These are phyloP conservation scores for Hephaestus fuliginosus DNA, from an alignment of 2,797 vertebrate genomes.

Conservation along the genomic window DNA sequence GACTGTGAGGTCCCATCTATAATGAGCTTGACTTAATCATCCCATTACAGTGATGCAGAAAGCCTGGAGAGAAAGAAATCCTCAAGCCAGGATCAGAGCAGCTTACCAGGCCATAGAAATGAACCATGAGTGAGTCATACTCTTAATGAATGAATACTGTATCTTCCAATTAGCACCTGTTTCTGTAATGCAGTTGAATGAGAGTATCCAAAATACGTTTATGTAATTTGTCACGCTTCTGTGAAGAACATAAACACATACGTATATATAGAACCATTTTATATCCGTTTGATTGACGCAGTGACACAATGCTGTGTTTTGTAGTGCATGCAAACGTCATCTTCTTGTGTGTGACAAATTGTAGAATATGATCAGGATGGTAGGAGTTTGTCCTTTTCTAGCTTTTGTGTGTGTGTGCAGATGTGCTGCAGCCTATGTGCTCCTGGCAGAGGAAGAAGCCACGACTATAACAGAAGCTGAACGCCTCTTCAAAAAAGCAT, in stretches of 20 bases:
- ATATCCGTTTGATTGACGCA: neutral
- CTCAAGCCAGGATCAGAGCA: constrained; percentile 96
- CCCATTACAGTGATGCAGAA: constrained; percentile 96
- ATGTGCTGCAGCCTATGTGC: constrained; percentile 96
- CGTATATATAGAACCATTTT: neutral
- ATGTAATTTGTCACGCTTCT: neutral
- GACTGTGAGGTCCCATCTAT: constrained; percentile 24
- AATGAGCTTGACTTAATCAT: constrained; percentile 54
- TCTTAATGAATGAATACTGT: neutral
- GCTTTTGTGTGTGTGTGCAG: constrained; percentile 59
- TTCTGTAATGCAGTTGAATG: neutral
- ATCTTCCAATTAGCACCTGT: neutral
- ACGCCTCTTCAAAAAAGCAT: constrained; percentile 95
- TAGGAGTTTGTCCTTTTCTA: neutral
- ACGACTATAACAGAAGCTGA: constrained; percentile 98
- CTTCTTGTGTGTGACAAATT: neutral
- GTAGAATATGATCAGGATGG: neutral
- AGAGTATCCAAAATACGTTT: neutral
- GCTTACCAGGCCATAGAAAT: constrained; percentile 97
- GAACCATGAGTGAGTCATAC: constrained; percentile 94
- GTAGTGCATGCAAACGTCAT: constrained; percentile 7
- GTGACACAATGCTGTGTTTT: neutral
- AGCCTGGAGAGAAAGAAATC: constrained; percentile 98
- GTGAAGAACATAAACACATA: neutral
- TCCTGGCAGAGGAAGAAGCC: constrained; percentile 97